These are phyloP conservation scores for Zosterops hypoxanthus DNA, from an alignment of 2,113 vertebrate genomes.

Conservation along the genomic window DNA sequence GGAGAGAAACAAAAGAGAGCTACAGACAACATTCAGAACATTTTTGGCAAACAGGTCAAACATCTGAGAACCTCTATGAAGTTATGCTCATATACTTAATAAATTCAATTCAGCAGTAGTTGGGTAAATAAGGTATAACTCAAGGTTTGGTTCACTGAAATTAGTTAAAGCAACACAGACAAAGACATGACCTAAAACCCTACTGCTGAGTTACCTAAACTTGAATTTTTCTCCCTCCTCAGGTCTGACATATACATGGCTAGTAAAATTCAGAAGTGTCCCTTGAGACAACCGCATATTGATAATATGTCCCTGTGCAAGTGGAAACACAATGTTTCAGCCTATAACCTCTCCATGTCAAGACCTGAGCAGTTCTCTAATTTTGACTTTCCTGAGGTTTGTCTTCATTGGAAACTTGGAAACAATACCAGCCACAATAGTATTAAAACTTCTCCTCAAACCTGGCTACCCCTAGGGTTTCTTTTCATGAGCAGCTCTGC, in stretches of 20 bases:
- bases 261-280: background rate
- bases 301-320: background rate
- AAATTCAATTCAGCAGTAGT: background rate
- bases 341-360: background rate
- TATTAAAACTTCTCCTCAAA: background rate
- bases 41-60: background rate
- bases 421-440: background rate
- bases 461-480: background rate
- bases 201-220: background rate
- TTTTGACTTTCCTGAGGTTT: background rate
- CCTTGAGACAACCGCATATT: background rate
- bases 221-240: background rate
- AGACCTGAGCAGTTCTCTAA: background rate
- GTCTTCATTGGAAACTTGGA: background rate
- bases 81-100: background rate
- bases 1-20: background rate
- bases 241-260: background rate
- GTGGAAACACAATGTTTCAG: background rate
- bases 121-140: background rate
- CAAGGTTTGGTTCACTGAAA: background rate
- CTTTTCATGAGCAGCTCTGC: background rate
- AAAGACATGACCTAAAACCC: background rate
- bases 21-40: background rate
- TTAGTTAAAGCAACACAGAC: background rate
- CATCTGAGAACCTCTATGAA: background rate